Evolutionary conservation across 2,797 vertebrate species (phyloP).

Genomic region (Leuciscus waleckii): DNA sequence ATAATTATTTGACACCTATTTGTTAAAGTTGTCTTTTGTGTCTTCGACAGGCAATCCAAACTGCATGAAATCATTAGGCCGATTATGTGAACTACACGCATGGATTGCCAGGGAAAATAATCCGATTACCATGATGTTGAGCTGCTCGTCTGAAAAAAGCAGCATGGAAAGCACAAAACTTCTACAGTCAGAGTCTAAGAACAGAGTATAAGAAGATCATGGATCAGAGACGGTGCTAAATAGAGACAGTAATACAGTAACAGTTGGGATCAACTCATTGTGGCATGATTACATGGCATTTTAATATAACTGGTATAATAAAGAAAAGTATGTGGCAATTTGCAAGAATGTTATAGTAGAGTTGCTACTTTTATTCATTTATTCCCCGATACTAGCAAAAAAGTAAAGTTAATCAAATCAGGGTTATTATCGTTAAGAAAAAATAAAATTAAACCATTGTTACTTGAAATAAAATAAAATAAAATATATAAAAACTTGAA

Average conservation of each 20-base stretch:
- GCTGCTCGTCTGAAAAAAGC: constrained; percentile 16
- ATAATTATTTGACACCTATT: constrained; percentile 47
- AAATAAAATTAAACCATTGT: too few species aligned
- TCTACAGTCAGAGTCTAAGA: neutral
- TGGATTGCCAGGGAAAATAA: constrained; percentile 40
- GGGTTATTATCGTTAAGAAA: neutral
- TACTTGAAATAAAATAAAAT: too few species aligned
- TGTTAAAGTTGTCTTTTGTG: constrained; percentile 36
- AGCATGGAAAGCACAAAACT: constrained; percentile 10
- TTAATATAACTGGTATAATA: neutral
- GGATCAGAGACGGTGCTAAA: neutral
- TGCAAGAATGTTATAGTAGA: neutral
- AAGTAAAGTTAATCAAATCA: neutral
- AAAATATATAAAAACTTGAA: too few species aligned
- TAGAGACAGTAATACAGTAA: neutral
- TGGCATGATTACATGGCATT: neutral
- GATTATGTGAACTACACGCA: constrained; percentile 38
- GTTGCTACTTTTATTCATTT: neutral
- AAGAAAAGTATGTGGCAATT: neutral
- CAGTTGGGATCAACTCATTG: neutral
- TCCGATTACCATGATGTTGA: constrained; percentile 49
- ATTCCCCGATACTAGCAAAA: neutral
- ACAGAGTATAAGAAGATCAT: constrained; percentile 23
- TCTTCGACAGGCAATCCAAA: constrained; percentile 22
- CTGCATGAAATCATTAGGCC: constrained; percentile 26